phyloP scores from a whole-genome alignment of 1,140 invertebrate species.

The Apocrypta bakeri region DNA sequence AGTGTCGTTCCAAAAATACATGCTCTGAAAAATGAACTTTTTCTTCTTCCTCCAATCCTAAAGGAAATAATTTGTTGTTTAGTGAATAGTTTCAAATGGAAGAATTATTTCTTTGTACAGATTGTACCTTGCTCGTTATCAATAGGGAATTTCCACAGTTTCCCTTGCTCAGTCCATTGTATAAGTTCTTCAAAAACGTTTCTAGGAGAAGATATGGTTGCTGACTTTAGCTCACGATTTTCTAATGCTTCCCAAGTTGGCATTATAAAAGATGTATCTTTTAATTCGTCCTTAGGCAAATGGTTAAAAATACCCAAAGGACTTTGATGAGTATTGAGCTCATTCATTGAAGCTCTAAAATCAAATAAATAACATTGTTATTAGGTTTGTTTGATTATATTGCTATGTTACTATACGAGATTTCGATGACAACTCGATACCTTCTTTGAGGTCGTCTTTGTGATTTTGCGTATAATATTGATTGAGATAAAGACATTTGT shows the following conservation, averaged over 20 bases:
- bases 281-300: neutral
- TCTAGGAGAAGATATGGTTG: conserved; percentile 81
- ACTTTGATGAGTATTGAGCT: neutral
- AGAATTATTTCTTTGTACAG: neutral
- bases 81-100: neutral
- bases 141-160: conserved; percentile 97
- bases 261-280: conserved; percentile 71
- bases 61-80: conserved; percentile 39
- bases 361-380: neutral
- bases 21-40: conserved; percentile 92
- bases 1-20: conserved; percentile 91
- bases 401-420: too few relatives aligned
- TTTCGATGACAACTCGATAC: neutral
- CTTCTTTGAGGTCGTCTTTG: neutral
- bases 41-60: conserved; percentile 86
- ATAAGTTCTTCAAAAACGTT: conserved; percentile 97
- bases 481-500: neutral
- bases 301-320: conserved; percentile 1
- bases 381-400: conserved; percentile 8
- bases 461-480: neutral
- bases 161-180: conserved; percentile 94
- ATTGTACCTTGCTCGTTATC: conserved; percentile 94
- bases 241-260: conserved; percentile 82
- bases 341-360: neutral
- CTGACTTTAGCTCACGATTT: conserved; percentile 79